Percentiles rank a stretch among this genome's conserved stretches.
These are phyloP conservation scores for Andrena marginata DNA, from an alignment of 2,888 invertebrate species.

Conservation along the genomic window DNA sequence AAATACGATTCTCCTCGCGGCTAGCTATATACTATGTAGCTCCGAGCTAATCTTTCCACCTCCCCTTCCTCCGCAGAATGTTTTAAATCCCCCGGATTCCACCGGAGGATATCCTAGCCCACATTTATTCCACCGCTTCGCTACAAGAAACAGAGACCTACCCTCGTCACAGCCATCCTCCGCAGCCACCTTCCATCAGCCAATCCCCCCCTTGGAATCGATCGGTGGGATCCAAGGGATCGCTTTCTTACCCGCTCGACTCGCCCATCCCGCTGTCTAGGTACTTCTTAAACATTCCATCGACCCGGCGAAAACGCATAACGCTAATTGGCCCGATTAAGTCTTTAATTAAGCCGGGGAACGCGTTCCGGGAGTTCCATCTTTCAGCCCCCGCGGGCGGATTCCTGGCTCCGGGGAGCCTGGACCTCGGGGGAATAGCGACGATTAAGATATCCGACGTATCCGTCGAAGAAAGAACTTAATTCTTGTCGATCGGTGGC, in stretches of 20 bases:
- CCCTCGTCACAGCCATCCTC: not conserved
- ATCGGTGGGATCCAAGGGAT: conserved; percentile 17
- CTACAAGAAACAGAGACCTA: conserved; percentile 15
- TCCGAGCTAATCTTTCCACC: too few relatives aligned
- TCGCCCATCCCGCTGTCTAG: not conserved
- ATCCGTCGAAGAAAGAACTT: conserved; percentile 38
- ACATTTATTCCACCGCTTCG: not conserved
- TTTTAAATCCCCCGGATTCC: too few relatives aligned
- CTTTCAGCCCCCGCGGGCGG: conserved; percentile 39
- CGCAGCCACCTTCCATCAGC: conserved; percentile 2
- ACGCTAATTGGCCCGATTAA: conserved; percentile 60
- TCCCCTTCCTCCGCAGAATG: too few relatives aligned
- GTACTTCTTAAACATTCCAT: conserved; percentile 40
- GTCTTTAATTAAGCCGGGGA: conserved; percentile 61
- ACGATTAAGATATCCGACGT: conserved; percentile 63
- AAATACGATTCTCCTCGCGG: not conserved
- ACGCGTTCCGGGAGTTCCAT: conserved; percentile 55
- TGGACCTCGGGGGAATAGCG: conserved; percentile 31
- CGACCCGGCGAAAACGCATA: conserved; percentile 49
- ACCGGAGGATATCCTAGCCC: not conserved
- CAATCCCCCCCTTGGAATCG: conserved; percentile 17
- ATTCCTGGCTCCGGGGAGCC: conserved; percentile 17
- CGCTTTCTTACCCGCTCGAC: too few relatives aligned
- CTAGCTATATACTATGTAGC: not conserved
- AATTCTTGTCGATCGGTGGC: conserved; percentile 53